phyloP scores from a whole-genome alignment of 2,113 vertebrate genomes.

The Tenebrosternarchus preto region DNA sequence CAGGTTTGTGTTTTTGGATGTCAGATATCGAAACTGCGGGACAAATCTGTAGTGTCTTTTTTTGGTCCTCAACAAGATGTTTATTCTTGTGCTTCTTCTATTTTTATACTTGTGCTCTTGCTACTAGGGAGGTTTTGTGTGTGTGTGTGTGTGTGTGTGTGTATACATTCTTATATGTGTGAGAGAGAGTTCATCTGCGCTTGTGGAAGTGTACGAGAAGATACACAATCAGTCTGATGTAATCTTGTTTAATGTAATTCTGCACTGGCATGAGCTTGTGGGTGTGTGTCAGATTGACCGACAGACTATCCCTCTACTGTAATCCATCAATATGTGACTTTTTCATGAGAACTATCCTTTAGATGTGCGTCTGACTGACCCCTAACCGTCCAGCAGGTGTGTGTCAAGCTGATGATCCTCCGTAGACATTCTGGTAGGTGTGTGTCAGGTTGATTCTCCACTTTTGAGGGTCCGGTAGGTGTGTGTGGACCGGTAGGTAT shows the following conservation, averaged over 20 bases:
- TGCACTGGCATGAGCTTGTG: slow-evolving; percentile 41
- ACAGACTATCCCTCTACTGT: too few species aligned
- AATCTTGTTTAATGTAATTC: slow-evolving; percentile 62
- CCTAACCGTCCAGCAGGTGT: too few species aligned
- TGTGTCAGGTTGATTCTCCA: slow-evolving; percentile 29
- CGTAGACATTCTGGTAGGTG: slow-evolving; percentile 42
- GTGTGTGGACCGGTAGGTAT: too few species aligned
- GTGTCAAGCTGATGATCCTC: too few species aligned
- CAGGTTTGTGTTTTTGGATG: too few species aligned
- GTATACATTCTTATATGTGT: slow-evolving; percentile 1
- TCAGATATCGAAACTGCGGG: too few species aligned
- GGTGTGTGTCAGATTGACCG: slow-evolving; percentile 31
- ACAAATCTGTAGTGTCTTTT: too few species aligned
- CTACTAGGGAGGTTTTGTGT: neutral
- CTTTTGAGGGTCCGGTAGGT: slow-evolving; percentile 41
- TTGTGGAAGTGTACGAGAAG: slow-evolving; percentile 35
- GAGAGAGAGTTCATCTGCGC: too few species aligned
- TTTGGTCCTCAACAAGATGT: too few species aligned
- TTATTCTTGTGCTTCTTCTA: neutral
- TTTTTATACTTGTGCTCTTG: neutral
- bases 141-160: slow-evolving; percentile 17
- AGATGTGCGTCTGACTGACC: too few species aligned
- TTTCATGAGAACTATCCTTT: too few species aligned
- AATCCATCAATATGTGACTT: too few species aligned
- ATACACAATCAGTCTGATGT: slow-evolving; percentile 54